A percentile compares a stretch with the other conserved stretches of the same genome.
Evolutionary conservation across 2,113 vertebrate species (phyloP).

Genomic region (Indicator maculatus): DNA sequence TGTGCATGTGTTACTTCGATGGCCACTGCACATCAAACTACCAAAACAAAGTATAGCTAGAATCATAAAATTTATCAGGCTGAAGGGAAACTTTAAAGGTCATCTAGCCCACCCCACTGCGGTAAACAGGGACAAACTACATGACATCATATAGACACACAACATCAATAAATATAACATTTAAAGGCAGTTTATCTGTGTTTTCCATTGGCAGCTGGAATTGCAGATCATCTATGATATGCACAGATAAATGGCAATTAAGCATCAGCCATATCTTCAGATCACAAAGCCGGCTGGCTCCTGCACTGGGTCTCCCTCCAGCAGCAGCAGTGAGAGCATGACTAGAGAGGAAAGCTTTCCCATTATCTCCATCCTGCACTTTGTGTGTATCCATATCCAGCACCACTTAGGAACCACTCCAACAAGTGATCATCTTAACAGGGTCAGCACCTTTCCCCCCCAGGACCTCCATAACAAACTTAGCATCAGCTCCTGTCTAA

Average conservation of each 20-base stretch:
- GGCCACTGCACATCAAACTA: neutral
- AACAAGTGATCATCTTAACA: constrained; percentile 69
- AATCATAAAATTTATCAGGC: too few relatives aligned
- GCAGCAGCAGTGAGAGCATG: neutral
- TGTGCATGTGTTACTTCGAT: fast-evolving
- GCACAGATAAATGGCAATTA: constrained; percentile 13
- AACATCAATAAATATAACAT: neutral
- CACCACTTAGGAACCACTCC: constrained; percentile 55
- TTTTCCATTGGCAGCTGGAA: neutral
- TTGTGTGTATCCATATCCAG: constrained; percentile 21
- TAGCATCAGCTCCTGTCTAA: constrained; percentile 53
- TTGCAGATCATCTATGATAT: neutral
- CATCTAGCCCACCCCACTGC: too few relatives aligned
- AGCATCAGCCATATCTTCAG: neutral
- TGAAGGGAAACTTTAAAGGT: too few relatives aligned
- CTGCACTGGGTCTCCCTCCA: neutral
- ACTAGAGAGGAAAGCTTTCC: neutral
- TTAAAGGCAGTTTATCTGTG: neutral
- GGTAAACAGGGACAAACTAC: too few relatives aligned
- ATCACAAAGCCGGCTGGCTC: neutral
- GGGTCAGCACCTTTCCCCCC: constrained; percentile 63
- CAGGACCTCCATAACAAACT: constrained; percentile 19
- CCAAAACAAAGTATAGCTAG: neutral
- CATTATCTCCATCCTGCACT: constrained; percentile 10
- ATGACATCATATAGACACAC: too few relatives aligned